phyloP scores from a whole-genome alignment of 2,797 vertebrate genomes.

The Heterohyrax brucei region DNA sequence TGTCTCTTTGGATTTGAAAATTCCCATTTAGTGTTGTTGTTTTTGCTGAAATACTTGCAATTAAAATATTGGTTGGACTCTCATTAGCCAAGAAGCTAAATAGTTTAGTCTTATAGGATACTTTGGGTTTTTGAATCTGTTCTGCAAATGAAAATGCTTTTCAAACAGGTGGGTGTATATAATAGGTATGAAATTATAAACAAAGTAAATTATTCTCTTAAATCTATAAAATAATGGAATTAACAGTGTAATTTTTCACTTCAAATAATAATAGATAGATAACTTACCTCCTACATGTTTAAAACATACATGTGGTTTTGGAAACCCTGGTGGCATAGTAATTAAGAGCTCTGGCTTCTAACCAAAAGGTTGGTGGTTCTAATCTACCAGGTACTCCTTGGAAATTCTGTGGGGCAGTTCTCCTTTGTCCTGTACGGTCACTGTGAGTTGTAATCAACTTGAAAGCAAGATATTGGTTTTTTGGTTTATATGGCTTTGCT shows the following conservation, averaged over 20 bases:
- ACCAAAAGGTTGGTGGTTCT: too few relatives aligned
- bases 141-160: not conserved
- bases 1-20: conserved; percentile 11
- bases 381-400: too few relatives aligned
- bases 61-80: not conserved
- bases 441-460: too few relatives aligned
- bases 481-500: not conserved
- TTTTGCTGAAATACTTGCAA: not conserved
- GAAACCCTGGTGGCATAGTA: too few relatives aligned
- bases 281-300: not conserved
- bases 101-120: conserved; percentile 28
- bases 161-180: not conserved
- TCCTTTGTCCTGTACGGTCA: too few relatives aligned
- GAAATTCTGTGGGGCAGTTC: too few relatives aligned
- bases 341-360: too few relatives aligned
- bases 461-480: too few relatives aligned
- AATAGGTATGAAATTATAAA: not conserved
- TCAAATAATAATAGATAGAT: conserved; percentile 39
- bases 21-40: not conserved
- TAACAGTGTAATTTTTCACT: conserved; percentile 42
- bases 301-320: not conserved
- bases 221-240: conserved; percentile 25
- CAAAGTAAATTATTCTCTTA: conserved; percentile 21
- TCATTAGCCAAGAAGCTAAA: not conserved
- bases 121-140: not conserved